Evolutionary conservation across 2,797 vertebrate genomes (phyloP), one percentile per base, ranked within the genome.

Genomic region (Crocidura indochinensis): DNA sequence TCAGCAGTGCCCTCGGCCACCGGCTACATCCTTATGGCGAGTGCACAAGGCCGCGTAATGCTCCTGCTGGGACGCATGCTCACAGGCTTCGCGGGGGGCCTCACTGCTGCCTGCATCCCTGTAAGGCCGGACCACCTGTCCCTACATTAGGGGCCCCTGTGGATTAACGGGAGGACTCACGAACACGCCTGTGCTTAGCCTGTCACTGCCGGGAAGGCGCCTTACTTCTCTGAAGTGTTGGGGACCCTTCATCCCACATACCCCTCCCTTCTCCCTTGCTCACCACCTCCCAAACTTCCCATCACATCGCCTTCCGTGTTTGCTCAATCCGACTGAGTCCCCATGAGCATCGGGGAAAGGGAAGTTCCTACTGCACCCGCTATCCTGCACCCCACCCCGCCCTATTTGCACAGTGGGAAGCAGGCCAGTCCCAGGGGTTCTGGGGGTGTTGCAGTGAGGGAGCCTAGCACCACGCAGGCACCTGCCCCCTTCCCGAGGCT

Each of bases 81-180:
- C 76, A 99, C 99, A 0, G 99, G 99, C 46, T 97, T 99, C 0
- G 99, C 99, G 0, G 99, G 98, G 0, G 99, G 99, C 0, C 98
- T 99, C 94, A 99, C 99, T 0, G 98, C 99, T 0, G 98, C 99
- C 19, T 99, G 99, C 87, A 99, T 99, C 97, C 99, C 99, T 95
- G 99, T 99, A 98, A 95, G 98, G 0, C 56, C 77, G 47, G 22
- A 3, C 75, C 5, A 5, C 47, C 64, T 7, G 0, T 15, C n/a
- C 56, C 14, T 10, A 8, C 10, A 24, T 67, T 9, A 8, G 60
- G 27, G 64, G 10, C 10, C 64, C 64, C 64, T 5, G 26, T 11
- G 26, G 24, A 9, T 27, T 10, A 14, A 14, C 65, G 5, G 12
- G 8, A 26, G 65, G 27, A 11, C 2, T 29, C 15, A 24, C 11